Base-by-base conservation (phyloP, 2,888 invertebrate genomes). In the Mamestra brassicae region DNA sequence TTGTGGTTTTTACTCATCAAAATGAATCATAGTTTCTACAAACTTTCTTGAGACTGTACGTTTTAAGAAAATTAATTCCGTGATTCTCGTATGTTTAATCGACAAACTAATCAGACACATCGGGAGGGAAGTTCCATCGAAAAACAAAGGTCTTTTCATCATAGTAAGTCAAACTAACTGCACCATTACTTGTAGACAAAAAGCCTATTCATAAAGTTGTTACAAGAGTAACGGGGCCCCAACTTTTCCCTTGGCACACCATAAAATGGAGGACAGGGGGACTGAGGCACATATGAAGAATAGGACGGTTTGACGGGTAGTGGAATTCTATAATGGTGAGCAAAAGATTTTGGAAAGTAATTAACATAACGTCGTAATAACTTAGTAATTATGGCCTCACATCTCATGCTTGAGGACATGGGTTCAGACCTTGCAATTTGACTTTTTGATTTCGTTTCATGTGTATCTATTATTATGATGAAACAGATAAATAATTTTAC, bases 101-200 rank as follows among this genome's bases (percentile, higher is more conserved):
- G 36, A 57, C 10, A 64, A 45, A 26, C 26, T 7, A 54, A 65
- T 65, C 42, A 38, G 5, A 17, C 8, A 42, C 6, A n/a, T 65
- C 10, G 10, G 54, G 62, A 57, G 42, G 62, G 61, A 54, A 60
- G 38, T 60, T 15, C 15, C 38, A 55, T 10, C 34, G 60, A 47
- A 68, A 75, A 82, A 82, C 71, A 74, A 58, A 64, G 66, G 17
- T n/a, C 57, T 52, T 11, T 64, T 70, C 55, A 84, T 86, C 74
- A 82, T 80, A 72, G 71, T 86, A 87, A 78, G 62, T 85, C 85
- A 85, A 47, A 52, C 38, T 85, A 86, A 87, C 61, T 80, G 69
- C 86, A 81, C 74, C 76, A 87, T 87, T 65, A 85, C 60, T 83
- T 81, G 71, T 63, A 52, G 36, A 67, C 80, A 65, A 76, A 78